Evolutionary conservation across 2,113 vertebrate species (phyloP), one percentile per base, ranked within the genome.

Genomic region (Cyprichromis sp.): DNA sequence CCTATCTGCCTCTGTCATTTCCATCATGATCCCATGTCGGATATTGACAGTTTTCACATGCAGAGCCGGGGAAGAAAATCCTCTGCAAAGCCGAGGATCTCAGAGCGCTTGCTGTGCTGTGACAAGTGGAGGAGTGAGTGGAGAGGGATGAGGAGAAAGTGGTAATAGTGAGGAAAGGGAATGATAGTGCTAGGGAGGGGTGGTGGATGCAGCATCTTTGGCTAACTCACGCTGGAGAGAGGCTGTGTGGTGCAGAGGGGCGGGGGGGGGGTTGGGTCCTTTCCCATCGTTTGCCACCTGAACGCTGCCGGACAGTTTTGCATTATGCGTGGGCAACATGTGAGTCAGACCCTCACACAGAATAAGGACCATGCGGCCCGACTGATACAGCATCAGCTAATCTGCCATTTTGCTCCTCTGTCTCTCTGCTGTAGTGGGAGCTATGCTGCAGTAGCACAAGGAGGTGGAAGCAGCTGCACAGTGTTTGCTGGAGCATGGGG

Each of bases 291-390:
- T 66, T 87, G 76, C 84, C 91, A 90, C 86, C 92, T 91, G 80
- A 90, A 80, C 42, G 34, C 82, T 87, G 66, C 63, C 9, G 63
- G 63, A 54, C 66, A 21, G 55, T 59, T 85, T 79, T 93, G 90
- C 90, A 94, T 93, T 89, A 92, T 94, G 87, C 82, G 94, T 94
- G 87, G 26, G 55, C 81, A 81, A 71, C 80, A 78, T 87, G 87
- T 88, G 88, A 59, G 52, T 68, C 11, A 12, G 84, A 52, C 53
- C 24, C 61, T 86, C 55, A 16, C 36, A 11, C 59, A 82, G 63
- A 78, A 36, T 29, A 8, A 76, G 73, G 61, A 83, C 13, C 86
- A 80, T 71, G 79, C 36, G 73, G 52, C 80, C 36, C 12, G 61
- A 78, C 59, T 66, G n/a, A 68, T 55, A 26, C 50, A 66, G 71